These are phyloP conservation scores for Aphodius sticticus DNA, from an alignment of 2,888 invertebrate species.

Conservation along the genomic window DNA sequence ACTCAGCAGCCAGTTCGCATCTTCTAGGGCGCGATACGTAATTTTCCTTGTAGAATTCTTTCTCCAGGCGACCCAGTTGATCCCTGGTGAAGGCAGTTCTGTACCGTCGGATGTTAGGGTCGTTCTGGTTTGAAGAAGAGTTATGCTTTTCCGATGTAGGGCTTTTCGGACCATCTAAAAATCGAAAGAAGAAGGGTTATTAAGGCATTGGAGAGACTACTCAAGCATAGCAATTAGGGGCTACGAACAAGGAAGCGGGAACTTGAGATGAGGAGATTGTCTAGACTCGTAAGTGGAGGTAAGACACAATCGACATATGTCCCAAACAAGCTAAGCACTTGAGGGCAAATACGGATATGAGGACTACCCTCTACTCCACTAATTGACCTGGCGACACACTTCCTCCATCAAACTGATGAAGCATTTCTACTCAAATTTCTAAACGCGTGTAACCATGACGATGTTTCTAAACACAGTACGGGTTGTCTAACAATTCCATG, in stretches of 20 bases:
- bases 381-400: constrained; percentile 46
- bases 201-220: constrained; percentile 47
- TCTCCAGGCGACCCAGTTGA: constrained; percentile 89
- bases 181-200: constrained; percentile 40
- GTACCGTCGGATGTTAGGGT: constrained; percentile 84
- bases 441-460: neutral
- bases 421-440: neutral
- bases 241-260: constrained; percentile 38
- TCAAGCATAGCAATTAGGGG: constrained; percentile 37
- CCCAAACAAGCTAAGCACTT: constrained; percentile 35
- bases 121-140: constrained; percentile 53
- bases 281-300: constrained; percentile 36
- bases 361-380: neutral
- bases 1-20: constrained; percentile 92
- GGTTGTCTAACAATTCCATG: no score
- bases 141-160: constrained; percentile 52
- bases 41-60: constrained; percentile 96
- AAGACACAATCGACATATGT: constrained; percentile 17
- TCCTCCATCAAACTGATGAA: constrained; percentile 37
- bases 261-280: constrained; percentile 38
- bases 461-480: no score
- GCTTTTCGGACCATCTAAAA: constrained; percentile 60
- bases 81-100: constrained; percentile 97
- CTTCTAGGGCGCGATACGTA: constrained; percentile 95
- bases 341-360: constrained; percentile 13